Conservation (phyloP, 1,140 invertebrate genomes). For the Lerema accius region DNA sequence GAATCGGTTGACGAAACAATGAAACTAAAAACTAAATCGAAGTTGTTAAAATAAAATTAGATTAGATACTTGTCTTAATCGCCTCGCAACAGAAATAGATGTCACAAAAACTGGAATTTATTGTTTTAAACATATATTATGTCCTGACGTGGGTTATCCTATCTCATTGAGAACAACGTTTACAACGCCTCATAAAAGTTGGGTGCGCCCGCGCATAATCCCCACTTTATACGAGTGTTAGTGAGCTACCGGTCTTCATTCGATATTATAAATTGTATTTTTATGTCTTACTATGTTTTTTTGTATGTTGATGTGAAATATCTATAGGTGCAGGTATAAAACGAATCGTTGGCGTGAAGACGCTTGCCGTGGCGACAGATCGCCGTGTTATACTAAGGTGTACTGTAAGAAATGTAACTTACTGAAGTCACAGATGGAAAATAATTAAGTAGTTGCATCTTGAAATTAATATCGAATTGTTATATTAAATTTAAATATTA, state of each 20-base stretch:
- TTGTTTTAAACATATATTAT: constrained; percentile 26
- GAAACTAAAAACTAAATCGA: neutral
- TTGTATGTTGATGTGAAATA: too few species aligned
- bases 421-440: too few species aligned
- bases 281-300: neutral
- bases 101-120: constrained; percentile 33
- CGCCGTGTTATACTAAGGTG: too few species aligned
- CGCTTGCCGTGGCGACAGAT: too few species aligned
- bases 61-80: constrained; percentile 12
- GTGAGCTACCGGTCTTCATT: constrained; percentile 28
- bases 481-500: too few species aligned
- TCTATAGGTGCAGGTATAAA: too few species aligned
- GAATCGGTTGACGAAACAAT: too few species aligned
- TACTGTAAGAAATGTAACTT: too few species aligned
- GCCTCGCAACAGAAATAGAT: constrained; percentile 29
- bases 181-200: constrained; percentile 32
- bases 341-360: too few species aligned
- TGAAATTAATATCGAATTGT: too few species aligned
- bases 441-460: too few species aligned
- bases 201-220: constrained; percentile 31
- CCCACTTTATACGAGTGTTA: constrained; percentile 11
- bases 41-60: neutral
- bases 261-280: constrained; percentile 25
- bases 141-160: constrained; percentile 13
- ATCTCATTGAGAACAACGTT: constrained; percentile 28